Evolutionary conservation across 2,888 invertebrate species (phyloP).

Genomic region (Rhodophaea formosa): DNA sequence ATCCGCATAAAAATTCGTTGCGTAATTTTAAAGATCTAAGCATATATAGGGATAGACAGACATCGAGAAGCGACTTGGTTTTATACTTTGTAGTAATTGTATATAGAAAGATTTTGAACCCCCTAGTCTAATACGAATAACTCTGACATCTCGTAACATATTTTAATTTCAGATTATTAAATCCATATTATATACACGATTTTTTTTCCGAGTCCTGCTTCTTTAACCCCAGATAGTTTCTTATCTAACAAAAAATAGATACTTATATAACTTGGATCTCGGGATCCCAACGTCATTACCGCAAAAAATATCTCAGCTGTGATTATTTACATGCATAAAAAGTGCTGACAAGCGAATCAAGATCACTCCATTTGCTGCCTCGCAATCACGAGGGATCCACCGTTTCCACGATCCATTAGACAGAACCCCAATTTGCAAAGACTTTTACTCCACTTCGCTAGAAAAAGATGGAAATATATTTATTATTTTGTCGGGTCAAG

Average conservation of each 20-base stretch:
- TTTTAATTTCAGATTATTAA: too few relatives aligned
- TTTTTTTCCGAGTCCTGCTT: too few relatives aligned
- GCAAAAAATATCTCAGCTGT: constrained; percentile 6
- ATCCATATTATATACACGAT: too few relatives aligned
- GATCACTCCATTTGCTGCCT: constrained; percentile 38
- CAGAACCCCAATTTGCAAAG: constrained; percentile 54
- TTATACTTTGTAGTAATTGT: too few relatives aligned
- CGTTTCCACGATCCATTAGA: constrained; percentile 56
- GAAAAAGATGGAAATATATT: constrained; percentile 45
- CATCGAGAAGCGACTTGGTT: too few relatives aligned
- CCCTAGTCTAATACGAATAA: too few relatives aligned
- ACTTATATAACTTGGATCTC: neutral
- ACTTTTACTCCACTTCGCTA: constrained; percentile 37
- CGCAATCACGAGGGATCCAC: constrained; percentile 37
- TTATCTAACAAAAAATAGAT: neutral
- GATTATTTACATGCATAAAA: constrained; percentile 41
- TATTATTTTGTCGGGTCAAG: constrained; percentile 46
- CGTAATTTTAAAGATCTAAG: too few relatives aligned
- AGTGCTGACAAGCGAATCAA: constrained; percentile 49
- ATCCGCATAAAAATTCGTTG: too few relatives aligned
- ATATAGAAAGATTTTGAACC: too few relatives aligned
- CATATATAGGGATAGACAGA: too few relatives aligned
- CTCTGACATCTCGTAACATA: too few relatives aligned
- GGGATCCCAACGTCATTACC: neutral
- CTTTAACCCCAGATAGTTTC: neutral